Evolutionary conservation across 2,888 invertebrate species (phyloP), one percentile per base, ranked within the genome.

Genomic region (Meliscaeva auricollis): DNA sequence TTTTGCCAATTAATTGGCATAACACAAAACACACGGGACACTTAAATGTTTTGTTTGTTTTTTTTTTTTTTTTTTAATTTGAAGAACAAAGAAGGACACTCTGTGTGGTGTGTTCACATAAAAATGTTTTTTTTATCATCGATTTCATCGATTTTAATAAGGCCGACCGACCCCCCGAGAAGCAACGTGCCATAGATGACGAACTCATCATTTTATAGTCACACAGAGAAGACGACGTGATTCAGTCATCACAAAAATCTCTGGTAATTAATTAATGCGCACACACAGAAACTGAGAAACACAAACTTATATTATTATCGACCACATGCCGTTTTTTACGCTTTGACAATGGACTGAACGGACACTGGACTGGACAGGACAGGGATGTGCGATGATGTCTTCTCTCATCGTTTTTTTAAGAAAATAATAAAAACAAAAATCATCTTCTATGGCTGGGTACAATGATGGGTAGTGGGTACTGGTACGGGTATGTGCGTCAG

Each of bases 111-210:
- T 30, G 50, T 30, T 22, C 35, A 38, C 64, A 79, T 84, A 79
- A 80, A 79, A 80, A 38, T 72, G 74, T 78, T 73, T 62, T 30
- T n/a, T 66, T 77, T 26, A 68, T n/a, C 35, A 62, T 35, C 66
- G 17, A 52, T 69, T 50, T 48, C 54, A 66, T 17, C 13, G 75
- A 80, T 70, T 80, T 58, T 58, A 68, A 85, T 69, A 76, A 72
- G 85, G 73, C 81, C 76, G 81, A 85, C 85, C 85, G 85, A 81
- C 85, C 85, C 85, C 85, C 85, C 69, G 77, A 76, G 85, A 30
- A 9, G 73, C 76, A 50, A 48, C 20, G 73, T 73, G 73, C 72
- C 69, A 68, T 20, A 56, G 73, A 81, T 81, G 85, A 85, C 62
- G 85, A 72, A 68, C 81, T 60, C 85, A 72, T 85, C 85, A 85